Evolutionary conservation across 2,113 vertebrate genomes (phyloP).

Genomic region (Plestiodon gilberti): DNA sequence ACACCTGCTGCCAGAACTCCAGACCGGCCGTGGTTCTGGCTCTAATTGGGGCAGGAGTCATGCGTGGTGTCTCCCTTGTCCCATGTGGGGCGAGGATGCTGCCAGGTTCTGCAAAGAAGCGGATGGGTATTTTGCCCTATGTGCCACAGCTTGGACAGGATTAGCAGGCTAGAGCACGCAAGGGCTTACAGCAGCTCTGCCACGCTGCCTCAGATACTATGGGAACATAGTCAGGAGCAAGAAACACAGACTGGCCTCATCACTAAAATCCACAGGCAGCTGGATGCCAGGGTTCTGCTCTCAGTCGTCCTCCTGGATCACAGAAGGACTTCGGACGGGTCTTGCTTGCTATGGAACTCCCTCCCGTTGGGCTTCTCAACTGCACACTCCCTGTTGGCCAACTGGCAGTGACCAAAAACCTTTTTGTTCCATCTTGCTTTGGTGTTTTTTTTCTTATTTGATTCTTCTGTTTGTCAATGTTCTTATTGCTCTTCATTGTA

Average conservation of each 20-base stretch:
- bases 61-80: neutral
- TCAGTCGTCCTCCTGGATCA: neutral
- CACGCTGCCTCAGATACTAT: neutral
- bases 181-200: neutral
- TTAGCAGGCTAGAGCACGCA: neutral
- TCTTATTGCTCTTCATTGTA: too few relatives aligned
- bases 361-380: too few relatives aligned
- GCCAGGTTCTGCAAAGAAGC: neutral
- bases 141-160: neutral
- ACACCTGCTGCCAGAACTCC: neutral
- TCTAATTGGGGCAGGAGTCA: constrained; percentile 1
- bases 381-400: too few relatives aligned
- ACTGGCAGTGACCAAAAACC: too few relatives aligned
- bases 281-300: too few relatives aligned
- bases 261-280: neutral
- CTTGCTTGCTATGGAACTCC: neutral
- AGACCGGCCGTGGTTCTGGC: neutral
- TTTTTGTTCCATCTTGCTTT: too few relatives aligned
- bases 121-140: neutral
- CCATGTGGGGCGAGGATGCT: neutral
- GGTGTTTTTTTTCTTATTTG: too few relatives aligned
- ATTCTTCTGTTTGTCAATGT: too few relatives aligned
- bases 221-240: too few relatives aligned
- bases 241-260: too few relatives aligned
- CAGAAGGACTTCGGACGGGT: neutral